Conservation (phyloP, 2,797 vertebrate genomes). For the Acrossocheilus fasciatus region DNA sequence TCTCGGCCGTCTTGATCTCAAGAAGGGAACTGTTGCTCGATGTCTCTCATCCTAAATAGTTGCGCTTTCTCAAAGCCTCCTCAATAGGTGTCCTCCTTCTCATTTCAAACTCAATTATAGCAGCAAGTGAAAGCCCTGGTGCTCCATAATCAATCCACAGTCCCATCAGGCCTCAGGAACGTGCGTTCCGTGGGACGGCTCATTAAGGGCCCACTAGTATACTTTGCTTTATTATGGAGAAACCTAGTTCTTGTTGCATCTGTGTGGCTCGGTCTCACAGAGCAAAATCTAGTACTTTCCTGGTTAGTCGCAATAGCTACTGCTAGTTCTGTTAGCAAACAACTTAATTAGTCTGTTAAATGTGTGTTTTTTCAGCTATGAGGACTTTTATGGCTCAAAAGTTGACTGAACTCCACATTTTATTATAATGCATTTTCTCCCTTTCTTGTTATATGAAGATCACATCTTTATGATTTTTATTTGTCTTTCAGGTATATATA, state of each 20-base stretch:
- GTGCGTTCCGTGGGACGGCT: conserved; percentile 21
- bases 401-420: too few species aligned
- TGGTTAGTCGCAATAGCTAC: not conserved
- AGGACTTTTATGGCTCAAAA: not conserved
- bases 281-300: not conserved
- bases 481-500: not conserved
- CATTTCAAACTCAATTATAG: conserved; percentile 41
- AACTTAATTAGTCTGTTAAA: conserved; percentile 68
- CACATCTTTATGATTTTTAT: not conserved
- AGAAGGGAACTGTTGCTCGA: conserved; percentile 41
- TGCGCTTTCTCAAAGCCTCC: conserved; percentile 57
- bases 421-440: not conserved
- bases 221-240: conserved; percentile 29
- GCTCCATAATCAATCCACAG: conserved; percentile 38
- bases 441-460: not conserved
- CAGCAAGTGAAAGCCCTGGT: conserved; percentile 28
- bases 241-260: conserved; percentile 19
- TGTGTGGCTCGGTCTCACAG: conserved; percentile 23
- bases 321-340: not conserved
- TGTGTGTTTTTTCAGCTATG: not conserved
- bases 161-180: conserved; percentile 4
- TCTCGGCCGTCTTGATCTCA: conserved; percentile 63
- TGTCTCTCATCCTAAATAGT: conserved; percentile 49
- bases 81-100: conserved; percentile 41
- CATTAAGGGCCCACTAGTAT: conserved; percentile 26